Base-by-base conservation (phyloP, 2,888 invertebrate species). In the Agonum fuliginosum region DNA sequence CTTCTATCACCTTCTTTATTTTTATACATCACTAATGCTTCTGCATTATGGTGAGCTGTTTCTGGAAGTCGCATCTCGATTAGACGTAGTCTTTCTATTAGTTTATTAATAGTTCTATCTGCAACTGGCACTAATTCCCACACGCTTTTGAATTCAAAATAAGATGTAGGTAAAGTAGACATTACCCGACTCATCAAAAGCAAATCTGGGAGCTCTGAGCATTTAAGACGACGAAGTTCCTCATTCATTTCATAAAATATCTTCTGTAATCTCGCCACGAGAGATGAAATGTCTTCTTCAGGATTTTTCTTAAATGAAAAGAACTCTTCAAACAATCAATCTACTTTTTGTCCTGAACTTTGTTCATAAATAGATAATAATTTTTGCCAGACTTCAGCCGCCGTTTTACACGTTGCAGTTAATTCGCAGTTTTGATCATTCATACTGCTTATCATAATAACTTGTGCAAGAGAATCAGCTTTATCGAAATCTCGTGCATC, bases 301-400 rank as follows among this genome's bases (percentile, higher is more conserved):
- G 10, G 4, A 41, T 41, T 41, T 2, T 41, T 41, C 3, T 41
- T 3, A 10, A 41, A 41, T 5, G 4, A 8, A 41, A 76, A 69
- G 37, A 76, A 67, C 69, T 76, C 51, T 69, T 76, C 76, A n/a
- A 69, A 27, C 12, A 48, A 46, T 19, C 69, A n/a, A 48, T 76
- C 69, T 27, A 69, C 48, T 48, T 67, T 67, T 20, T 76, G 69
- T 34, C 75, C 75, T 20, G 67, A 75, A 75, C 69, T 78, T 24
- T 34, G 65, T 54, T 78, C 46, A 20, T 76, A 78, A 8, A 48
- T 48, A 34, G 73, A 65, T 41, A 51, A 27, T 20, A 78, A 48
- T 34, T 78, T 73, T 14, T 24, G 19, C 78, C 78, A 78, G 4
- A 30, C 34, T 34, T 48, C 69, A 20, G 69, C 27, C 0, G 77